phyloP scores from a whole-genome alignment of 2,113 vertebrate species.

The Cygnus buccinator region DNA sequence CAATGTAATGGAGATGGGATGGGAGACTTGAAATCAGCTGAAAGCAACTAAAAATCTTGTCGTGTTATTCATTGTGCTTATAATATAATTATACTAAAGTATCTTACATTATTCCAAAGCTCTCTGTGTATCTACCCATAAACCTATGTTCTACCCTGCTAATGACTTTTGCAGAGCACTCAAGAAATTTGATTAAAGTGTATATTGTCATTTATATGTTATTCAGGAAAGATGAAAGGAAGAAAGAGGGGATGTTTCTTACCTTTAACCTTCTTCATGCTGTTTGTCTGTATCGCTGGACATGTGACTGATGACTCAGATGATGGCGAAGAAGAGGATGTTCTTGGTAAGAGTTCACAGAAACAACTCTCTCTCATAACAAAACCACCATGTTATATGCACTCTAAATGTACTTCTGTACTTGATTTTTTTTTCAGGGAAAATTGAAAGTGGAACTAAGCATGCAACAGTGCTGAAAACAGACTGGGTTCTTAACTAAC shows the following conservation, averaged over 20 bases:
- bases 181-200: background rate
- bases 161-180: background rate
- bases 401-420: background rate
- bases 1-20: background rate
- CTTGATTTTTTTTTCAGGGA: background rate
- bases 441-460: background rate
- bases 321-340: background rate
- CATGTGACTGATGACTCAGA: background rate
- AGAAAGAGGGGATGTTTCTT: constrained; percentile 29
- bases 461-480: background rate
- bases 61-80: background rate
- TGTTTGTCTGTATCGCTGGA: background rate
- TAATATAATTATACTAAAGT: fast-evolving
- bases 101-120: background rate
- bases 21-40: background rate
- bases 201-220: background rate
- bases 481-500: background rate
- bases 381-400: background rate
- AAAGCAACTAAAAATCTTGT: background rate
- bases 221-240: constrained; percentile 48
- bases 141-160: fast-evolving
- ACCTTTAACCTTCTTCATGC: constrained; percentile 4
- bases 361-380: background rate
- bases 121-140: background rate
- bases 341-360: constrained; percentile 62